Evolutionary conservation across 2,113 vertebrate genomes (phyloP), one percentile per base, ranked within the genome.

Genomic region (Pedionomus torquatus): DNA sequence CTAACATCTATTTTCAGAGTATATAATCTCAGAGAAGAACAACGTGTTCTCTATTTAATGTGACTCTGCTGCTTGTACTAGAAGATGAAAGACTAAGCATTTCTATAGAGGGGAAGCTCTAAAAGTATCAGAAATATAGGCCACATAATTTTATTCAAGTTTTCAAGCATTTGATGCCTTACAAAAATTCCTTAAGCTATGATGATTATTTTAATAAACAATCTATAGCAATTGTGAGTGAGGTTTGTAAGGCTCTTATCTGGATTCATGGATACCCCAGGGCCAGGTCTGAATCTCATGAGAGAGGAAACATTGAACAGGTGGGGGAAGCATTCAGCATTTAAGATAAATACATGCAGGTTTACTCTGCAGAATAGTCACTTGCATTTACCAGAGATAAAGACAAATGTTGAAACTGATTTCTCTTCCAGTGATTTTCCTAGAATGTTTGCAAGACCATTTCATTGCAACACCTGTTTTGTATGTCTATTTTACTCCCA

Each of bases 1-100:
- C 3, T 52, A 90, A 54, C n/a, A 65, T 86, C 60, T 72, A 60
- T 93, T 87, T 93, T 87, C 58, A 66, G 92, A 86, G 51, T 44
- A 37, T 54, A 61, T 55, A 54, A 83, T 64, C 58, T 66, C 49
- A 68, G 46, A 51, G 60, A 35, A 79, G 39, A 96, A 94, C 82
- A 78, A 72, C 26, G 33, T n/a, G 68, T 96, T 83, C 83, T 75
- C 58, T 88, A 33, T 60, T 83, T 35, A 64, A 9, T 33, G 17
- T 66, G 66, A 58, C 44, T 63, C 35, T 52, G 21, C 30, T 58
- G 37, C 63, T 85, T 88, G 49, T 39, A 54, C 35, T 18, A 83
- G 65, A 66, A 83, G n/a, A 93, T 58, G 77, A 90, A 90, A 13
- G 31, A 60, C 13, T 3, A 49, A 26, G 17, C 46, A 63, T 79